A percentile compares a stretch with the other conserved stretches of the same genome.
phyloP scores from a whole-genome alignment of 2,113 vertebrate genomes.

The Ranitomeya variabilis region DNA sequence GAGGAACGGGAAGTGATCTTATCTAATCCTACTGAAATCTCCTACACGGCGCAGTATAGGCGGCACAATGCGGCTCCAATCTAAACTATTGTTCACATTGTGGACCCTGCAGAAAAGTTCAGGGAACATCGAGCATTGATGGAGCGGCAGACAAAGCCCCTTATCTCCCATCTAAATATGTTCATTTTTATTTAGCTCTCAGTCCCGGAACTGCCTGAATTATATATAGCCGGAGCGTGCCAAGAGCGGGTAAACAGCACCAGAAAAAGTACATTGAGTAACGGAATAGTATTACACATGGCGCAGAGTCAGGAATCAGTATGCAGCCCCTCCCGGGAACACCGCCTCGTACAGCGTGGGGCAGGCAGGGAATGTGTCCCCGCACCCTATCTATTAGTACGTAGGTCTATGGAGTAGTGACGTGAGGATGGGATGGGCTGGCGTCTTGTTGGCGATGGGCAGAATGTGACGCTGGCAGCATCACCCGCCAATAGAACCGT shows the following conservation, averaged over 20 bases:
- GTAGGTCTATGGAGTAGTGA: not conserved
- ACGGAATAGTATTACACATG: constrained; percentile 33
- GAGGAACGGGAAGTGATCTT: constrained; percentile 25
- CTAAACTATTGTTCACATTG: constrained; percentile 25
- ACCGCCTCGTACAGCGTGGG: not conserved
- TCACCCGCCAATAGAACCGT: not conserved
- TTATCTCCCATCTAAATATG: constrained; percentile 39
- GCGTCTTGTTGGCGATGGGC: not conserved
- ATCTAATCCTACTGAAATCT: constrained; percentile 28
- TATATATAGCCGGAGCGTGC: constrained; percentile 37
- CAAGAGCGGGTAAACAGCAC: constrained; percentile 49
- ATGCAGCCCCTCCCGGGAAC: constrained; percentile 2
- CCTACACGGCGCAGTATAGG: constrained; percentile 10
- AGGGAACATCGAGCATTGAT: constrained; percentile 49
- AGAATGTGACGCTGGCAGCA: not conserved
- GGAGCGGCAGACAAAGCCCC: constrained; percentile 38
- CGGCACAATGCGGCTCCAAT: not conserved
- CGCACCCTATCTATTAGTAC: not conserved
- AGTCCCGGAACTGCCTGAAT: constrained; percentile 32
- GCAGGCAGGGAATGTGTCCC: not conserved
- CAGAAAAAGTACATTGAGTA: constrained; percentile 48
- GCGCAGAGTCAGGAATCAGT: constrained; percentile 23
- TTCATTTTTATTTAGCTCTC: constrained; percentile 50
- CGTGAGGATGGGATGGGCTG: no score
- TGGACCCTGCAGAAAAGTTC: constrained; percentile 35